These are phyloP conservation scores for Neodontobutis hainanensis DNA, from an alignment of 2,113 vertebrate genomes.

Conservation along the genomic window DNA sequence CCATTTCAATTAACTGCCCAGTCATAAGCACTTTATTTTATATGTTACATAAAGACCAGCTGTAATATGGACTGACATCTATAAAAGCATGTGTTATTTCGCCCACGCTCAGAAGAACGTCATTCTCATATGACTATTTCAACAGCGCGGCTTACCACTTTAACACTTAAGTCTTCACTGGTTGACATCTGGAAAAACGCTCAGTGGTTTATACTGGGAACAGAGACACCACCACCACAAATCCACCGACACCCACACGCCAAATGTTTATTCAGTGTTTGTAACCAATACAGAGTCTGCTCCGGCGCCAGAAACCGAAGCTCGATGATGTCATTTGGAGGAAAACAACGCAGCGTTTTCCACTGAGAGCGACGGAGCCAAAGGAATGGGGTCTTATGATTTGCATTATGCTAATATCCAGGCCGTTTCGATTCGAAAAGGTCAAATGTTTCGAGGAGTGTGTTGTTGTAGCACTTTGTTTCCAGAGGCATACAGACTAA, in stretches of 20 bases:
- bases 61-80: not conserved
- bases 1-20: not conserved
- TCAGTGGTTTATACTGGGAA: slow-evolving; percentile 44
- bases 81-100: slow-evolving; percentile 1
- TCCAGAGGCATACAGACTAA: not conserved
- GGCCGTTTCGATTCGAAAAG: slow-evolving; percentile 13
- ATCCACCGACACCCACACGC: slow-evolving; percentile 24
- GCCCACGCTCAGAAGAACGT: slow-evolving; percentile 36
- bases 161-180: slow-evolving; percentile 39
- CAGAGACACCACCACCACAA: slow-evolving; percentile 42
- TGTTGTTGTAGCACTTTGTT: not conserved
- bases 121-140: slow-evolving; percentile 35
- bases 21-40: not conserved
- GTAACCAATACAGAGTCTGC: slow-evolving; percentile 18
- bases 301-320: slow-evolving; percentile 18
- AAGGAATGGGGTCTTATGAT: not conserved
- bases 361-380: not conserved
- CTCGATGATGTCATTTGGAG: slow-evolving; percentile 38
- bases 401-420: slow-evolving; percentile 3
- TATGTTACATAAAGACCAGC: not conserved
- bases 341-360: slow-evolving; percentile 21
- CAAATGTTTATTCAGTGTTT: slow-evolving; percentile 60
- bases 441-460: slow-evolving; percentile 11
- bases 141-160: slow-evolving; percentile 45
- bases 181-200: slow-evolving; percentile 63